phyloP scores from a whole-genome alignment of 2,113 vertebrate species.

The Mormyrus iriodes region DNA sequence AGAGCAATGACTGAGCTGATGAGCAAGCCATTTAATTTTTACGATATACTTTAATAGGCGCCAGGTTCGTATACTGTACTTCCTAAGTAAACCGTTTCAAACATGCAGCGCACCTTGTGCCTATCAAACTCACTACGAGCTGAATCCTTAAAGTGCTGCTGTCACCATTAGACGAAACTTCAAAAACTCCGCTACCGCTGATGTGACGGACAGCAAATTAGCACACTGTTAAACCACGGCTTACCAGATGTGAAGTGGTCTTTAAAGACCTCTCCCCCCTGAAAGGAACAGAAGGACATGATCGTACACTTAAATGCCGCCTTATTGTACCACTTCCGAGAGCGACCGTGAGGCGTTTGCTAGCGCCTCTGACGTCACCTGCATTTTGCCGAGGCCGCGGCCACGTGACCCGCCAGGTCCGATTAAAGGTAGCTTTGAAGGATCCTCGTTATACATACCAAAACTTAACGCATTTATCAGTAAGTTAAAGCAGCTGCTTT shows the following conservation, averaged over 20 bases:
- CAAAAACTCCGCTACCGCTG: neutral
- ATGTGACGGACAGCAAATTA: neutral
- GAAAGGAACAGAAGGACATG: constrained; percentile 83
- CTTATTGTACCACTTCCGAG: too few species aligned
- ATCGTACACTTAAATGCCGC: neutral
- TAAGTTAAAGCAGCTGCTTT: neutral
- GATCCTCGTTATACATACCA: neutral
- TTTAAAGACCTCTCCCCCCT: constrained; percentile 70
- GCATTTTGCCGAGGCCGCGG: neutral
- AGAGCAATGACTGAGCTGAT: neutral
- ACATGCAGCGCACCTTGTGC: neutral
- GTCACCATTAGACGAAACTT: neutral
- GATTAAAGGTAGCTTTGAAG: neutral
- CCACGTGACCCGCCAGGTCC: neutral
- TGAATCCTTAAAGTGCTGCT: too few species aligned
- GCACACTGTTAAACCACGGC: neutral
- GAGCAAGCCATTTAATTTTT: neutral
- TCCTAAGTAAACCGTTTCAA: neutral
- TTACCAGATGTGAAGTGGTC: constrained; percentile 79
- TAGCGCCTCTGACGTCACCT: neutral
- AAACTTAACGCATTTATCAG: neutral
- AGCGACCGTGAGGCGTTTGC: neutral
- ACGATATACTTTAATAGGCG: neutral
- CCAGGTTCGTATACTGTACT: neutral
- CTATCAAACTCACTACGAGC: too few species aligned